Percentiles rank a stretch among this genome's conserved stretches.
phyloP scores from a whole-genome alignment of 1,140 invertebrate species.

The Apis cerana region DNA sequence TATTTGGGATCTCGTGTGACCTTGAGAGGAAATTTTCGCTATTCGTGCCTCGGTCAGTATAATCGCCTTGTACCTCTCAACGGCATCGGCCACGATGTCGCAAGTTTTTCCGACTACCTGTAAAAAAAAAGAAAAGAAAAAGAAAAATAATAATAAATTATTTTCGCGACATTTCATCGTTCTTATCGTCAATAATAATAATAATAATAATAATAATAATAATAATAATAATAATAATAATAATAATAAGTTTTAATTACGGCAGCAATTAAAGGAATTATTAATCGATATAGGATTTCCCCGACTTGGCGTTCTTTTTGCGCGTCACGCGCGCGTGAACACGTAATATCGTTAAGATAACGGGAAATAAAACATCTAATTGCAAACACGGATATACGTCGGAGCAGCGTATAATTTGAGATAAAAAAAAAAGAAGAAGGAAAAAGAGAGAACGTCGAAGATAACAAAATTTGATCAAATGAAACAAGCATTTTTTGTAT shows the following conservation, averaged over 20 bases:
- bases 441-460: no score
- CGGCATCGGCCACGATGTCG: slow-evolving; percentile 82
- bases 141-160: no score
- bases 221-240: no score
- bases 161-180: no score
- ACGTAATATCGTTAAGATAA: background rate
- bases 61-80: slow-evolving; percentile 82
- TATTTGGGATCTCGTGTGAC: slow-evolving; percentile 48
- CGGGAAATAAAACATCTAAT: background rate
- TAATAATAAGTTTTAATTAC: no score
- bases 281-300: background rate
- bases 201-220: no score
- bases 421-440: background rate
- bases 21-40: slow-evolving; percentile 63
- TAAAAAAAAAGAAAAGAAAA: no score
- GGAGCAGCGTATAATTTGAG: background rate
- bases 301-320: background rate
- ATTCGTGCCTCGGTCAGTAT: slow-evolving; percentile 71
- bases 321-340: no score
- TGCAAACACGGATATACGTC: background rate
- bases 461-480: no score
- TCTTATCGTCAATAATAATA: no score
- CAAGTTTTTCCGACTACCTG: slow-evolving; percentile 78
- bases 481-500: no score
- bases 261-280: background rate